Evolutionary conservation across 2,888 invertebrate genomes (phyloP), one percentile per base, ranked within the genome.

Genomic region (Apotomis capreana): DNA sequence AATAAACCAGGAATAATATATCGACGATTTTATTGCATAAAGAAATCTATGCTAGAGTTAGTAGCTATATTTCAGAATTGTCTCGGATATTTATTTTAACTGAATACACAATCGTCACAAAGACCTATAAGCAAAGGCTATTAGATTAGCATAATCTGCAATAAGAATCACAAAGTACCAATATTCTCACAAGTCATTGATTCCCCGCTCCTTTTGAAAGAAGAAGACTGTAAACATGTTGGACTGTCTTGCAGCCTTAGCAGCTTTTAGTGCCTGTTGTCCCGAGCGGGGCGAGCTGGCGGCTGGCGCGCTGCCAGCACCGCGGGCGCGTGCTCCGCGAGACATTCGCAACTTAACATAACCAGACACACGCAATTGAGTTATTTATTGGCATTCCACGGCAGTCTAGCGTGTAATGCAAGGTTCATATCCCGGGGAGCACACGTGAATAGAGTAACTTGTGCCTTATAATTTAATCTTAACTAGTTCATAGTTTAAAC

Each of bases 81-180:
- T 26, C 26, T 26, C 26, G 6, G 40, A 5, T 40, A 40, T 5
- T 1, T 10, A 26, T 5, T 4, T 26, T 61, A 2, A 3, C 5
- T 40, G 15, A 60, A 60, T 5, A 40, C 46, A 49, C 40, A 5
- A 46, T 61, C 46, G 61, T 36, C 26, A 51, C 49, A n/a, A 49
- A 46, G 26, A 3, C 26, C 12, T 12, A 5, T 13, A 13, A 15
- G 46, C 15, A 15, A 61, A 9, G 26, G 49, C 40, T n/a, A 63
- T 63, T 52, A 54, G 10, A 63, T 63, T 37, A 63, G 13, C 37
- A 63, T 63, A 63, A 63, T 63, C 12, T 36, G 63, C 13, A 13
- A 36, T n/a, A 13, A 36, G 52, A 13, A 37, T 40, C n/a, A 54
- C 40, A 63, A 63, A 40, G 52, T 54, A 54, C 37, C 52, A 46